phyloP scores from a whole-genome alignment of 2,888 invertebrate genomes.

The Lottia gigantea region DNA sequence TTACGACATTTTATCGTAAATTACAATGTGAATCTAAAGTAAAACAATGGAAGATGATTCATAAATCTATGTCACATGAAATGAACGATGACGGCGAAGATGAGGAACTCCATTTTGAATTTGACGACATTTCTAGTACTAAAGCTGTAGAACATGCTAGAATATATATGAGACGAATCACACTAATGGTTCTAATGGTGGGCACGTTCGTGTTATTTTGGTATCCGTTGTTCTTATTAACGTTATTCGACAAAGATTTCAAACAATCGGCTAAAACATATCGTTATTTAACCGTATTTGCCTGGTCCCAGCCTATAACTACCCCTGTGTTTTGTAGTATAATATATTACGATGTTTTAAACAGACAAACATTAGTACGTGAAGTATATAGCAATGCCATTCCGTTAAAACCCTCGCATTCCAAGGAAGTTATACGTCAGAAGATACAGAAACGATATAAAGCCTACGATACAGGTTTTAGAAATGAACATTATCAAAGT shows the following conservation, averaged over 20 bases:
- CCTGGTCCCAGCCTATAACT: constrained; percentile 64
- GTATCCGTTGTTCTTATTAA: constrained; percentile 90
- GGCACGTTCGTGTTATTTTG: constrained; percentile 82
- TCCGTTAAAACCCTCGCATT: constrained; percentile 45
- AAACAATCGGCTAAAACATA: constrained; percentile 53
- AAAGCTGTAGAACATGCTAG: constrained; percentile 32
- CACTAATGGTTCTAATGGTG: constrained; percentile 54
- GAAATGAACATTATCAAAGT: constrained; percentile 22
- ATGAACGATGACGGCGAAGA: constrained; percentile 24
- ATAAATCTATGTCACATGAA: constrained; percentile 42
- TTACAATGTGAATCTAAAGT: constrained; percentile 50
- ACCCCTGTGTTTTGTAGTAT: constrained; percentile 62
- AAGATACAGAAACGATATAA: constrained; percentile 20
- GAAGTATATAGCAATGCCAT: constrained; percentile 50
- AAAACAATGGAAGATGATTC: constrained; percentile 50
- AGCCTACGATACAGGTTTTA: constrained; percentile 26
- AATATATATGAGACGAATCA: constrained; percentile 46
- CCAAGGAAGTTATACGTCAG: constrained; percentile 22
- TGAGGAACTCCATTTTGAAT: constrained; percentile 33
- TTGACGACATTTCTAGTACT: constrained; percentile 25
- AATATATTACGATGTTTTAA: constrained; percentile 50
- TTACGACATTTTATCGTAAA: constrained; percentile 79
- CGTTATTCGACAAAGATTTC: constrained; percentile 71
- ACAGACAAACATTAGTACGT: constrained; percentile 40
- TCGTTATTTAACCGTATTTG: constrained; percentile 65